phyloP scores from a whole-genome alignment of 2,113 vertebrate genomes.

The Sinosuthora webbiana region DNA sequence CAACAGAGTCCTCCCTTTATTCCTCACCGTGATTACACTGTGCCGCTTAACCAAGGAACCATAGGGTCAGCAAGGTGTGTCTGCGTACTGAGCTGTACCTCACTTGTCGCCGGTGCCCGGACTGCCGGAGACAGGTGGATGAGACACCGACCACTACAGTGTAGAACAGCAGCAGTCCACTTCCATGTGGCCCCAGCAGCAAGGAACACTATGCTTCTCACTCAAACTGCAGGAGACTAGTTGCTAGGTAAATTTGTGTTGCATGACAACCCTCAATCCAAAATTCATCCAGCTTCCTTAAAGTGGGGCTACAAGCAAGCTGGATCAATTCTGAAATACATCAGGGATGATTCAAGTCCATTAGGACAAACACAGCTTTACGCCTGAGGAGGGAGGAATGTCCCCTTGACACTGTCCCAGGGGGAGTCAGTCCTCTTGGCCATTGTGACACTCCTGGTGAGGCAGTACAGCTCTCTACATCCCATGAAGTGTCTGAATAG shows the following conservation, averaged over 20 bases:
- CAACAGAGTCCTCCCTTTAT: too few relatives aligned
- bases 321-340: background rate
- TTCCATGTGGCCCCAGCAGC: background rate
- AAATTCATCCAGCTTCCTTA: background rate
- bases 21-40: too few relatives aligned
- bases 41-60: too few relatives aligned
- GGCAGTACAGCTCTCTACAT: background rate
- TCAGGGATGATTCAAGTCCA: rapidly evolving
- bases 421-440: rapidly evolving
- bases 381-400: rapidly evolving
- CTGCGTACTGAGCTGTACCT: too few relatives aligned
- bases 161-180: background rate
- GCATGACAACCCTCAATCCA: background rate
- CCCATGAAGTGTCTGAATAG: rapidly evolving
- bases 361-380: background rate
- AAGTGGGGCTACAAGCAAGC: background rate
- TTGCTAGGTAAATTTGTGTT: background rate
- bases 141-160: too few relatives aligned
- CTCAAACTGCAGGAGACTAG: background rate
- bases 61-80: too few relatives aligned
- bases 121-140: too few relatives aligned
- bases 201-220: background rate
- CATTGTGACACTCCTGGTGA: rapidly evolving
- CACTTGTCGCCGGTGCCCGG: too few relatives aligned
- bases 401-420: background rate